Conservation (phyloP, 1,140 invertebrate genomes). For the Diuraphis noxia region DNA sequence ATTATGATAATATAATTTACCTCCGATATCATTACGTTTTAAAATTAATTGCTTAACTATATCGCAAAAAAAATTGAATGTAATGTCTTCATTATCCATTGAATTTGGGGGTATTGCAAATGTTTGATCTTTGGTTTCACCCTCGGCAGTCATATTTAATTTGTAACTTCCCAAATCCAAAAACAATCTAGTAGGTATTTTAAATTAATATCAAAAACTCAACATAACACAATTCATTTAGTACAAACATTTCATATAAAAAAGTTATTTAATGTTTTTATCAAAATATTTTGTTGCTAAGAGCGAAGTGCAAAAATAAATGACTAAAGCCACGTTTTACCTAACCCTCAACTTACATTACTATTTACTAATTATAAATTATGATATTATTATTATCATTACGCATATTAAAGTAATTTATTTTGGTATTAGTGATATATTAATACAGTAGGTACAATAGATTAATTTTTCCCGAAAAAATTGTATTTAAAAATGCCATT, state of each 20-base stretch:
- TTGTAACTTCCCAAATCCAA: background rate
- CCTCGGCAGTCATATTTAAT: background rate
- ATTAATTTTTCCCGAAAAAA: too few species aligned
- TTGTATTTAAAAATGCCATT: too few species aligned
- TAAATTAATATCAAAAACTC: background rate
- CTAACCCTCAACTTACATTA: too few species aligned
- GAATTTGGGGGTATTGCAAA: background rate
- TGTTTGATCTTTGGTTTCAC: background rate
- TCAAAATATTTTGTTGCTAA: background rate
- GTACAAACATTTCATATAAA: background rate
- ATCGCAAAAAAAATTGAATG: conserved; percentile 19
- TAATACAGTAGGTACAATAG: too few species aligned
- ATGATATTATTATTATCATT: too few species aligned
- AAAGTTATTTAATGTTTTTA: background rate
- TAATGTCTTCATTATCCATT: background rate
- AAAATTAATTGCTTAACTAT: conserved; percentile 33
- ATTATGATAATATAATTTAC: background rate
- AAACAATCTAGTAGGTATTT: background rate
- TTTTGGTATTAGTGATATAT: too few species aligned
- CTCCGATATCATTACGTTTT: background rate
- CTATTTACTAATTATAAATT: too few species aligned
- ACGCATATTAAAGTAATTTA: too few species aligned
- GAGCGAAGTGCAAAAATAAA: background rate
- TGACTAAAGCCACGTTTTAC: background rate
- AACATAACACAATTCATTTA: background rate